These are phyloP conservation scores for Aelia acuminata DNA, from an alignment of 2,888 invertebrate genomes.

Conservation along the genomic window DNA sequence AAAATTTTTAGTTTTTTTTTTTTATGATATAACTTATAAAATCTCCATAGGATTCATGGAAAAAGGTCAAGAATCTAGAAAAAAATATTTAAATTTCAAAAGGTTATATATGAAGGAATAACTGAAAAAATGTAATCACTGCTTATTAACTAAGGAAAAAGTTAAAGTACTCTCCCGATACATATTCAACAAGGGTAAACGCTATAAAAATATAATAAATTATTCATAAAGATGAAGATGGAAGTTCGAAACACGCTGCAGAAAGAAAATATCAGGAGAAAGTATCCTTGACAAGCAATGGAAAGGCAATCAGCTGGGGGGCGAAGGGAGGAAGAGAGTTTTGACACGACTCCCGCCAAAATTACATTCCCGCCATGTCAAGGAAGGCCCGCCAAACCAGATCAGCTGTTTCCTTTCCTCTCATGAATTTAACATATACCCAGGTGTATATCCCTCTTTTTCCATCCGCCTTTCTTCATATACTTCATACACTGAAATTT, in stretches of 20 bases:
- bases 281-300: slow-evolving; percentile 25
- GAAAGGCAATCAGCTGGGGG: neutral
- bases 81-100: too few species aligned
- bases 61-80: too few species aligned
- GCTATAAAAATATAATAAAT: neutral
- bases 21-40: too few species aligned
- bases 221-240: slow-evolving; percentile 18
- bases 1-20: too few species aligned
- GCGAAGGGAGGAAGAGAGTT: neutral
- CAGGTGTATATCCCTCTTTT: neutral
- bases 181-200: neutral
- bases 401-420: slow-evolving; percentile 23
- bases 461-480: neutral
- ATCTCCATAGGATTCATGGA: too few species aligned
- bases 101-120: too few species aligned
- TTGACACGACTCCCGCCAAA: slow-evolving; percentile 31
- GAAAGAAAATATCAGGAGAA: neutral
- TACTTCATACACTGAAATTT: neutral
- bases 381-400: slow-evolving; percentile 30
- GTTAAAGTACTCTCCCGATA: neutral
- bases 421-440: slow-evolving; percentile 31
- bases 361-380: slow-evolving; percentile 23
- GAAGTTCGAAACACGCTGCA: neutral
- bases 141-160: neutral
- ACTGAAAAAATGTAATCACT: too few species aligned